phyloP scores from a whole-genome alignment of 2,888 invertebrate species.

The Steinernema scapterisci region DNA sequence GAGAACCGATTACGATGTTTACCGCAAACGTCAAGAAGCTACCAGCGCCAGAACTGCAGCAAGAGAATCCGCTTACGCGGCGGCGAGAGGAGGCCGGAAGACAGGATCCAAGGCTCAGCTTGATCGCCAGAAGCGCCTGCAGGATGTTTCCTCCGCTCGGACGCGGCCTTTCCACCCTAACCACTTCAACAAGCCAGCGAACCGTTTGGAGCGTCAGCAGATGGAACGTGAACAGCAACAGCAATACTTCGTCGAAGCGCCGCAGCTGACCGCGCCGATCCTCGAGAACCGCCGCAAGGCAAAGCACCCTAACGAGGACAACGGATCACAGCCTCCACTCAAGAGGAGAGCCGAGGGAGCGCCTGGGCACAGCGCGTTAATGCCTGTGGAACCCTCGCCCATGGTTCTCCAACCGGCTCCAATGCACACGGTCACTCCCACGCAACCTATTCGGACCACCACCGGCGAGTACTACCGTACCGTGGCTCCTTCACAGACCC shows the following conservation, averaged over 20 bases:
- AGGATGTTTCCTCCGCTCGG: background rate
- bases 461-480: background rate
- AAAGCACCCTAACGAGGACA: background rate
- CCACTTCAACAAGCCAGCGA: background rate
- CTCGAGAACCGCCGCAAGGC: background rate
- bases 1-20: background rate
- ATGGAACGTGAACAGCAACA: background rate
- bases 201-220: background rate
- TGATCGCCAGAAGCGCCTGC: slow-evolving; percentile 6
- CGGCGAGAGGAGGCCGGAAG: background rate
- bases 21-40: background rate
- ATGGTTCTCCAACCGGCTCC: background rate
- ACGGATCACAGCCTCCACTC: background rate
- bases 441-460: background rate
- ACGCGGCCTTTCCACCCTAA: slow-evolving; percentile 9
- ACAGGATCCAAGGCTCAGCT: background rate
- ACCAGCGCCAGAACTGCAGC: background rate
- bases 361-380: background rate
- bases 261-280: background rate
- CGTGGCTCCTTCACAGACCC: background rate
- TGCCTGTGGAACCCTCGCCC: slow-evolving; percentile 15
- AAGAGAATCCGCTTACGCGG: background rate
- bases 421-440: background rate
- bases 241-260: background rate
- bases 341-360: background rate